phyloP scores from a whole-genome alignment of 2,888 invertebrate species.

The Ophion costatus region DNA sequence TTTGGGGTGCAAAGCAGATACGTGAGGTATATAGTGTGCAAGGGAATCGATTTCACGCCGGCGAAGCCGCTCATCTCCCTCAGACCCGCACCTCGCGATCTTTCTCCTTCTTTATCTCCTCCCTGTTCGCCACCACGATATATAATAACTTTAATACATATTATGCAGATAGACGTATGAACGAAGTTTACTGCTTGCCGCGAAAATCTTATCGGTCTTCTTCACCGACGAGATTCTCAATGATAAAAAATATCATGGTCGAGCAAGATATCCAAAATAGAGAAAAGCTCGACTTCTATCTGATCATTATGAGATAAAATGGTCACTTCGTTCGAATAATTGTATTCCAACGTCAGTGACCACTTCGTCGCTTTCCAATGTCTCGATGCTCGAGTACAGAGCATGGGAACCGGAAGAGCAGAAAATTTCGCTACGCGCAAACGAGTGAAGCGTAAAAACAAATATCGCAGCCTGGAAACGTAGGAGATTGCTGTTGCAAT shows the following conservation, averaged over 20 bases:
- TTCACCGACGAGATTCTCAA: slow-evolving; percentile 56
- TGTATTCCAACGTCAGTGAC: slow-evolving; percentile 10
- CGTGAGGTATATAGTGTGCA: slow-evolving; percentile 76
- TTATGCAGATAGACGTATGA: slow-evolving; percentile 75
- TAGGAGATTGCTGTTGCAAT: slow-evolving; percentile 40
- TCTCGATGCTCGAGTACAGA: slow-evolving; percentile 36
- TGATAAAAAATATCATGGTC: slow-evolving; percentile 39
- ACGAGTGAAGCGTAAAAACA: slow-evolving; percentile 12
- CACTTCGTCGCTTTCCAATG: not conserved
- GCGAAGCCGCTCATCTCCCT: slow-evolving; percentile 31
- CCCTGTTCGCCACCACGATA: slow-evolving; percentile 70
- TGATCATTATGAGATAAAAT: not conserved
- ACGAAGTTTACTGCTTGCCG: slow-evolving; percentile 47
- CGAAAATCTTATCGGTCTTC: slow-evolving; percentile 57
- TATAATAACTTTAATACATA: slow-evolving; percentile 79
- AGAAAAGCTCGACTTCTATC: not conserved
- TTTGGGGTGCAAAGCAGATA: slow-evolving; percentile 78
- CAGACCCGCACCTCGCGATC: slow-evolving; percentile 58
- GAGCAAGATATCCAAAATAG: not conserved
- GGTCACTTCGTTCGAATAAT: slow-evolving; percentile 31
- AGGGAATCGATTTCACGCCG: slow-evolving; percentile 68
- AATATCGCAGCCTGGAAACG: slow-evolving; percentile 2
- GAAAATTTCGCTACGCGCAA: slow-evolving; percentile 30
- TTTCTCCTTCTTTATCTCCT: slow-evolving; percentile 31
- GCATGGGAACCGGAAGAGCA: slow-evolving; percentile 9